These are phyloP conservation scores for Melopsittacus undulatus DNA, from an alignment of 2,797 vertebrate species.

Conservation along the genomic window DNA sequence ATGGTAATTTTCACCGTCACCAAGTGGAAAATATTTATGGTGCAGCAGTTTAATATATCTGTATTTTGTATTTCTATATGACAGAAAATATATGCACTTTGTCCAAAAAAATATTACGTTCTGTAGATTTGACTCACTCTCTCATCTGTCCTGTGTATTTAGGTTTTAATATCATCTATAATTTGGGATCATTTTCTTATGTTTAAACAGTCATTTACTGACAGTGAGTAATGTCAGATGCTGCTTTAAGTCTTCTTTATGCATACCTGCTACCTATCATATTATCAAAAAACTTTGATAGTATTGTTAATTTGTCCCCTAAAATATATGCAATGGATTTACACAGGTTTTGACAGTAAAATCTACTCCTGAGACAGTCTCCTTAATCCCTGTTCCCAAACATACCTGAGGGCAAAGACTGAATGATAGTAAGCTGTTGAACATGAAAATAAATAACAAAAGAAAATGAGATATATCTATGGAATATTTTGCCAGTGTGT, in stretches of 20 bases:
- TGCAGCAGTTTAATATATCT: slow-evolving; percentile 63
- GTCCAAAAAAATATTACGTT: background rate
- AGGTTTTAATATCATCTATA: background rate
- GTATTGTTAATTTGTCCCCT: slow-evolving; percentile 40
- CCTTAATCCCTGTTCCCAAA: slow-evolving; percentile 49
- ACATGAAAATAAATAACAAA: slow-evolving; percentile 48
- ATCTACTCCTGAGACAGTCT: slow-evolving; percentile 27
- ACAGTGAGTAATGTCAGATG: background rate
- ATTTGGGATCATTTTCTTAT: background rate
- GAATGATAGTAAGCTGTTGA: slow-evolving; percentile 34
- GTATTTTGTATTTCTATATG: slow-evolving; percentile 68
- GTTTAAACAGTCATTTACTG: background rate
- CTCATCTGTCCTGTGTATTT: background rate
- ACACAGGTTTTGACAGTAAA: slow-evolving; percentile 54
- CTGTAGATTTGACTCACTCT: background rate
- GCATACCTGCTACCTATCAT: slow-evolving; percentile 47
- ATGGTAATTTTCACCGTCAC: slow-evolving; percentile 71
- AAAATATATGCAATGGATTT: slow-evolving; percentile 40
- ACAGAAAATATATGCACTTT: background rate
- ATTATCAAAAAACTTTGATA: slow-evolving; percentile 38
- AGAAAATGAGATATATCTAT: slow-evolving; percentile 29
- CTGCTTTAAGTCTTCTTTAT: background rate
- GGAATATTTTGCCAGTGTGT: background rate
- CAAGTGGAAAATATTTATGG: slow-evolving; percentile 75
- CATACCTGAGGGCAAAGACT: slow-evolving; percentile 45